phyloP scores from a whole-genome alignment of 2,797 vertebrate species.

The Poeciliopsis infans region DNA sequence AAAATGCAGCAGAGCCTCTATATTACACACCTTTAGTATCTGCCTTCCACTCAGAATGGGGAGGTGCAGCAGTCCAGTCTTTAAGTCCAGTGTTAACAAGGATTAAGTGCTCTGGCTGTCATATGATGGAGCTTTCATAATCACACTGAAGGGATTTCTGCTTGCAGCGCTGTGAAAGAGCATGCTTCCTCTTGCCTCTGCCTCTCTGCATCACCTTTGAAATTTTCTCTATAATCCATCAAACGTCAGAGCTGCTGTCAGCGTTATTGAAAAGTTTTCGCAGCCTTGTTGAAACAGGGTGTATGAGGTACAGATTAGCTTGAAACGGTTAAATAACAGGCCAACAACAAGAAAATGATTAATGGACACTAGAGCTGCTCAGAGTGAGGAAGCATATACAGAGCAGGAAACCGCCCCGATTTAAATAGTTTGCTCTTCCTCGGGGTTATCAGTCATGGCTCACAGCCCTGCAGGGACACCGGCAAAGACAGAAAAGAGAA shows the following conservation, averaged over 20 bases:
- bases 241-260: neutral
- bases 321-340: neutral
- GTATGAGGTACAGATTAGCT: neutral
- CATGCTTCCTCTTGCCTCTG: constrained; percentile 8
- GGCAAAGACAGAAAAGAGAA: constrained; percentile 43
- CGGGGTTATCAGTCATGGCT: constrained; percentile 50
- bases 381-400: neutral
- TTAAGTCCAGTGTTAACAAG: constrained; percentile 4
- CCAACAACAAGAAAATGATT: neutral
- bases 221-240: neutral
- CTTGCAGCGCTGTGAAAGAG: neutral
- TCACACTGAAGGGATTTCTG: constrained; percentile 7
- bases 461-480: constrained; percentile 48
- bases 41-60: neutral
- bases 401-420: constrained; percentile 6
- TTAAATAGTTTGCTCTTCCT: constrained; percentile 18
- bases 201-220: neutral
- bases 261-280: neutral
- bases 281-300: neutral
- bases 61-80: neutral
- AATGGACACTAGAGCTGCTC: neutral
- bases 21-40: neutral
- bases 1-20: neutral
- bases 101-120: constrained; percentile 5
- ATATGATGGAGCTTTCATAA: neutral